phyloP scores from a whole-genome alignment of 2,113 vertebrate species.

The Crypturellus undulatus region DNA sequence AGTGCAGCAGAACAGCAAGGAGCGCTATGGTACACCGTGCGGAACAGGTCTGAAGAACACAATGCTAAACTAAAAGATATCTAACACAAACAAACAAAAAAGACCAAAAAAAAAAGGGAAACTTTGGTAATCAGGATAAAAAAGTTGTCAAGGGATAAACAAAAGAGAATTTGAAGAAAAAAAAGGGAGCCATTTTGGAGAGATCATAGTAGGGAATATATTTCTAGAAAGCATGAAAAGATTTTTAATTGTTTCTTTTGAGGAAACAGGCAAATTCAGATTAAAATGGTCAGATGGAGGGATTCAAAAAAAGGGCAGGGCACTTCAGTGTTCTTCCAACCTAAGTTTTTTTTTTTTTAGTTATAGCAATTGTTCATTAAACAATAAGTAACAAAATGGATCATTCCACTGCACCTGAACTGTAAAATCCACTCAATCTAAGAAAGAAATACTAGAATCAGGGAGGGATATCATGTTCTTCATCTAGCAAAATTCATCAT shows the following conservation, averaged over 20 bases:
- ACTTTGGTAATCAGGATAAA: neutral
- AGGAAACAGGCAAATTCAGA: neutral
- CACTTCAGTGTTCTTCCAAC: neutral
- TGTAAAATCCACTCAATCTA: slow-evolving; percentile 31
- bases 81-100: too few relatives aligned
- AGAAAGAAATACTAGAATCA: neutral
- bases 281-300: neutral
- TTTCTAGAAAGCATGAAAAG: slow-evolving; percentile 5
- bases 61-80: neutral
- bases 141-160: neutral
- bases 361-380: slow-evolving; percentile 11
- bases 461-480: neutral
- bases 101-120: neutral
- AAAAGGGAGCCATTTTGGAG: neutral
- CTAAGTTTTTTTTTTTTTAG: slow-evolving; percentile 19
- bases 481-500: neutral
- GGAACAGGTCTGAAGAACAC: neutral
- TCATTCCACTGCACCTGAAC: slow-evolving; percentile 17
- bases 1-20: neutral
- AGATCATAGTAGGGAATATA: neutral
- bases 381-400: slow-evolving; percentile 48
- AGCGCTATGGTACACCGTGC: neutral
- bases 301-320: neutral
- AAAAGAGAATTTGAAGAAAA: neutral
- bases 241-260: neutral